Conservation (phyloP, 2,113 vertebrate species). For the Platycercus adscitus region DNA sequence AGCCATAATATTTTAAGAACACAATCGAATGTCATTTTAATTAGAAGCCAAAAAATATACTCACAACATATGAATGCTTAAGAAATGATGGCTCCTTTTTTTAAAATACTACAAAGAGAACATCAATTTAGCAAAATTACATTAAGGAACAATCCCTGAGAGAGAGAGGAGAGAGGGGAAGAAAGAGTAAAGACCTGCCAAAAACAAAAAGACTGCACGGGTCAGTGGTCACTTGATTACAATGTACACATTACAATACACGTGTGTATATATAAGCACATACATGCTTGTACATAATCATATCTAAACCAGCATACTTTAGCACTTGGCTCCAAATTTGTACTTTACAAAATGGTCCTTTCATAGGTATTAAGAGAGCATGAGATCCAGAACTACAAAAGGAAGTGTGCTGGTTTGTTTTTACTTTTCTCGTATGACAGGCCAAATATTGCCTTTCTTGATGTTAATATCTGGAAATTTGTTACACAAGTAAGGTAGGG, state of each 20-base stretch:
- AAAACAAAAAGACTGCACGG: conserved; percentile 57
- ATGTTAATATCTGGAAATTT: conserved; percentile 71
- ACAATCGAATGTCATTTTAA: conserved; percentile 62
- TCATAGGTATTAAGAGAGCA: conserved; percentile 64
- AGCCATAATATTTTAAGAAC: conserved; percentile 62
- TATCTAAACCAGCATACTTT: conserved; percentile 8
- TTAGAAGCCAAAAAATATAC: conserved; percentile 67
- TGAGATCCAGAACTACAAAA: conserved; percentile 67
- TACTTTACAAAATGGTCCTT: conserved; percentile 20
- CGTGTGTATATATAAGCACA: conserved; percentile 24
- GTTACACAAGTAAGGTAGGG: conserved; percentile 63
- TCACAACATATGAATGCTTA: conserved; percentile 52
- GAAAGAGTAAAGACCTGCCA: conserved; percentile 45
- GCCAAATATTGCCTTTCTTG: conserved; percentile 68
- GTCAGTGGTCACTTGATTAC: conserved; percentile 54
- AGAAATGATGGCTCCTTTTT: conserved; percentile 61
- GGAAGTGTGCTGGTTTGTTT: conserved; percentile 64
- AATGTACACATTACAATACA: conserved; percentile 23
- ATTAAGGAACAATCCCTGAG: conserved; percentile 56
- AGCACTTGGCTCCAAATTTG: conserved; percentile 6
- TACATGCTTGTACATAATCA: not conserved
- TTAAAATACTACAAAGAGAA: conserved; percentile 50
- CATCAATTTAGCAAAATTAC: conserved; percentile 71
- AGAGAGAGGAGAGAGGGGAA: not conserved
- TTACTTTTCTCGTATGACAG: conserved; percentile 63